phyloP scores from a whole-genome alignment of 2,888 invertebrate genomes.

The Argyresthia goedartella region DNA sequence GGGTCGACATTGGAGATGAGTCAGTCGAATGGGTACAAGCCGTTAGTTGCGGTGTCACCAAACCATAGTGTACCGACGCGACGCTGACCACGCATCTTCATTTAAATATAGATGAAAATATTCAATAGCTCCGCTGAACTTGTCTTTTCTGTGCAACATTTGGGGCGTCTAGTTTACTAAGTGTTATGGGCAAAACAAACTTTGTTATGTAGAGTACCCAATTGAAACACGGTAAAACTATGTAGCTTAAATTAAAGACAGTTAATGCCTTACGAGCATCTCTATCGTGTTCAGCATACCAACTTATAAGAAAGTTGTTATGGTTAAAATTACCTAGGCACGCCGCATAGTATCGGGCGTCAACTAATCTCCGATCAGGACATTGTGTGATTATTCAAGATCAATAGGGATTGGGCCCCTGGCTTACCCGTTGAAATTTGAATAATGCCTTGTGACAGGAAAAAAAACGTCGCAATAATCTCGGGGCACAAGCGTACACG shows the following conservation, averaged over 20 bases:
- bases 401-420: constrained; percentile 24
- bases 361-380: not conserved
- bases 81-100: constrained; percentile 25
- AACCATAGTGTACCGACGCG: constrained; percentile 35
- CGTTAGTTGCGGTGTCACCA: constrained; percentile 56
- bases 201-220: too few species aligned
- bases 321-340: too few species aligned
- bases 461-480: not conserved
- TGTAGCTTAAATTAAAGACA: too few species aligned
- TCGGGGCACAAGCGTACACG: constrained; percentile 19
- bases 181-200: too few species aligned
- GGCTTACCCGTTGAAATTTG: constrained; percentile 42
- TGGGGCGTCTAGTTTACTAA: too few species aligned
- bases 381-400: constrained; percentile 23
- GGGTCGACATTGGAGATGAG: constrained; percentile 16
- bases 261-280: too few species aligned
- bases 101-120: not conserved
- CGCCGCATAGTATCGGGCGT: not conserved
- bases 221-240: too few species aligned
- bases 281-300: too few species aligned
- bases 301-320: too few species aligned
- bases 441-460: constrained; percentile 32
- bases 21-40: constrained; percentile 40
- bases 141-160: not conserved
- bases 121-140: not conserved